Percentiles rank a stretch among this genome's conserved stretches.
These are phyloP conservation scores for Polyommatus iphigenia DNA, from an alignment of 2,888 invertebrate species.

Conservation along the genomic window DNA sequence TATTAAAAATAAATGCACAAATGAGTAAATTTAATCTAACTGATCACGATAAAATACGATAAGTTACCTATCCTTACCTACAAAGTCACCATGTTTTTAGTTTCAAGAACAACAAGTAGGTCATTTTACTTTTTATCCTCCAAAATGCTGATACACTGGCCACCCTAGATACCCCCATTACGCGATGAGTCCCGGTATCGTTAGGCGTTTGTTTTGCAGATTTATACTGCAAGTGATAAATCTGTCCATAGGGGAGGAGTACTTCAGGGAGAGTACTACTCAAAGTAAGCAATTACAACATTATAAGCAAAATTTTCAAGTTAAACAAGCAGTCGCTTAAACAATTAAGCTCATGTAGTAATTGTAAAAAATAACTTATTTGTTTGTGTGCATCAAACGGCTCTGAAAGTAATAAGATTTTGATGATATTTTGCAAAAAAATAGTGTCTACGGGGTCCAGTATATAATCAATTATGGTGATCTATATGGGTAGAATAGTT, in stretches of 20 bases:
- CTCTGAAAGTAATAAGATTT: too few species aligned
- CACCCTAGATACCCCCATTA: constrained; percentile 6
- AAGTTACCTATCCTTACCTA: neutral
- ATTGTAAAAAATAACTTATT: too few species aligned
- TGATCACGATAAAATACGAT: too few species aligned
- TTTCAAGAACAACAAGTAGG: neutral
- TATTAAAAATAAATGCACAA: too few species aligned
- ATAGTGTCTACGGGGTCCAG: too few species aligned
- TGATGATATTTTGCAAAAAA: too few species aligned
- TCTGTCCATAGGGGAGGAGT: neutral
- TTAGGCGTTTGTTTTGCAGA: constrained; percentile 13
- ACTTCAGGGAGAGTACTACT: neutral
- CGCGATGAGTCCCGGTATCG: neutral
- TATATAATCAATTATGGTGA: too few species aligned
- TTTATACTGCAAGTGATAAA: constrained; percentile 4
- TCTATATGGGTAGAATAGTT: too few species aligned
- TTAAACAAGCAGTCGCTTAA: neutral
- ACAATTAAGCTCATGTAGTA: neutral
- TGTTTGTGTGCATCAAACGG: too few species aligned
- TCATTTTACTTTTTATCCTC: neutral
- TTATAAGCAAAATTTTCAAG: neutral
- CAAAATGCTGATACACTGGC: neutral
- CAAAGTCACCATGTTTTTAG: too few species aligned
- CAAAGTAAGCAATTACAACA: neutral
- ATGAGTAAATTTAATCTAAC: too few species aligned